Conservation (phyloP, 2,113 vertebrate species). For the Pionites leucogaster region DNA sequence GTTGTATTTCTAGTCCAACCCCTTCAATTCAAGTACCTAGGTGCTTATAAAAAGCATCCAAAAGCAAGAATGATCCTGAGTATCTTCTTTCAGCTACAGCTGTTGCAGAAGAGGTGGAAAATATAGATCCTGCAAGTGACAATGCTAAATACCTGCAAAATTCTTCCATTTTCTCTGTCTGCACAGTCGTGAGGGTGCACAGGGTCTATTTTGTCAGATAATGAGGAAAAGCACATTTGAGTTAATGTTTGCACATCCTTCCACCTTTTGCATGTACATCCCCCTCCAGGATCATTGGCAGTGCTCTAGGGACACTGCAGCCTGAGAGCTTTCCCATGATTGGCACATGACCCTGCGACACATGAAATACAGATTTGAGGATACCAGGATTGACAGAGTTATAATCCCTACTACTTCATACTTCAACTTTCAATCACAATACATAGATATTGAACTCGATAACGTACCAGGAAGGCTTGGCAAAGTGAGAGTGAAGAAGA, state of each 20-base stretch:
- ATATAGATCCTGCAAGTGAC: neutral
- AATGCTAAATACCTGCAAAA: neutral
- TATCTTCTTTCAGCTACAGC: neutral
- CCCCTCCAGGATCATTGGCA: neutral
- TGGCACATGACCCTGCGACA: too few species aligned
- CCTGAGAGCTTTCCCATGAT: neutral
- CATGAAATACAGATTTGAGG: neutral
- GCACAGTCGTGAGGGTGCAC: neutral
- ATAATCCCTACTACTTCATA: neutral
- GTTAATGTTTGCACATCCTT: neutral
- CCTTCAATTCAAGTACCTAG: neutral
- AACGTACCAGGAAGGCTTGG: neutral
- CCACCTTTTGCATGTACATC: accelerated
- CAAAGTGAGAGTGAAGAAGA: neutral
- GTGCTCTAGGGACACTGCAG: neutral
- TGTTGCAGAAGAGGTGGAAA: neutral
- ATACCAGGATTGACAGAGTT: neutral
- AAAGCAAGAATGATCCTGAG: neutral
- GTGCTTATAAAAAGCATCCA: neutral
- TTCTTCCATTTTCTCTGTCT: neutral
- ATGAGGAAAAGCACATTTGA: neutral
- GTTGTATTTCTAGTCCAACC: neutral
- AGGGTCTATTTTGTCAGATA: neutral
- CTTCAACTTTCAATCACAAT: neutral
- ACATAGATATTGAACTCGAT: neutral